Evolutionary conservation across 2,797 vertebrate genomes (phyloP), one percentile per base, ranked within the genome.

Genomic region (Danio tinwini): DNA sequence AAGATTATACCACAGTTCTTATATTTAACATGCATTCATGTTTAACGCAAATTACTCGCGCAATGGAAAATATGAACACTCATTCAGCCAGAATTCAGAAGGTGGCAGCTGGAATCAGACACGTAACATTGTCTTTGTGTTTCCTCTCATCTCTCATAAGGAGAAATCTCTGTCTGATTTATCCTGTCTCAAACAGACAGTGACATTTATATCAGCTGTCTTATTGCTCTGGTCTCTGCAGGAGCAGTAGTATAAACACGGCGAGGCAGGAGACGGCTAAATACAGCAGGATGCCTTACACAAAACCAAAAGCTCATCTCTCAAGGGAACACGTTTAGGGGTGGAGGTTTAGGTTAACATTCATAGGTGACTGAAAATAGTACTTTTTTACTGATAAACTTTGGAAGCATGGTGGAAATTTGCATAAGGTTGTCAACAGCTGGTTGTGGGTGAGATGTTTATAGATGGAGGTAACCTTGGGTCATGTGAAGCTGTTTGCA

Each of bases 171-270:
- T 37, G 59, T 42, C 50, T 79, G 77, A 79, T 72, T 44, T 79
- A 79, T 79, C 58, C 40, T 44, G 39, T 55, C 69, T 73, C 47
- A 63, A 72, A 47, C 58, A 63, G 68, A 79, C 58, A 29, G 39
- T 72, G 77, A 79, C 68, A 79, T 37, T 72, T 72, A 42, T 55
- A 79, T 79, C 59, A 47, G 79, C 49, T 56, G 16, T 79, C 77
- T 72, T 44, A 52, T 72, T 72, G 68, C 68, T 72, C 12, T 64
- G 17, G 68, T 64, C 50, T 50, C 67, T 72, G 68, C 59, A 73
- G 68, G 50, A 79, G 40, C 14, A 47, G 39, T 56, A 72, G 72
- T 19, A 62, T 68, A 77, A 62, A 79, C 67, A 69, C 64, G 17
- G 49, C 12, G 11, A 53, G 53, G 50, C 61, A 76, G 74, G 40